A percentile compares a stretch with the other conserved stretches of the same genome.
phyloP scores from a whole-genome alignment of 2,113 vertebrate species.

The Heteronetta atricapilla region DNA sequence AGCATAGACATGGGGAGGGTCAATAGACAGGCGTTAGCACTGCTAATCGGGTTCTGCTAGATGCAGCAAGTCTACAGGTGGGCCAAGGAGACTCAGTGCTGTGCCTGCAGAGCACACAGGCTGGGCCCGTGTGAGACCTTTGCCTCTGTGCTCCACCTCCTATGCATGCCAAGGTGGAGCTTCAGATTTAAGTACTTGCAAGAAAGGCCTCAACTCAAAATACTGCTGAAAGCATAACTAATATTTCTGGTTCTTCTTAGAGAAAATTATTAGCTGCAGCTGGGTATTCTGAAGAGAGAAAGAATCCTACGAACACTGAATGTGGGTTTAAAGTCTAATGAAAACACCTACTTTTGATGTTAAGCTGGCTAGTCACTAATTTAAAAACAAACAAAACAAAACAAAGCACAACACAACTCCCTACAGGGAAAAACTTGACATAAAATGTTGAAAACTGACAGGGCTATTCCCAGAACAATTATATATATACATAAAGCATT shows the following conservation, averaged over 20 bases:
- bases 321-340: background rate
- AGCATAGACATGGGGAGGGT: accelerated
- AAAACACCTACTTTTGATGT: background rate
- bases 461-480: background rate
- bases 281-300: background rate
- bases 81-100: background rate
- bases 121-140: background rate
- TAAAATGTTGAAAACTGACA: background rate
- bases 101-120: background rate
- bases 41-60: background rate
- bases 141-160: background rate
- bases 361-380: background rate
- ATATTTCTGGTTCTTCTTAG: conserved; percentile 7
- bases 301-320: conserved; percentile 25
- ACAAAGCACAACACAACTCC: background rate
- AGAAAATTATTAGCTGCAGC: conserved; percentile 5
- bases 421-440: background rate
- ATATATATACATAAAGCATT: background rate
- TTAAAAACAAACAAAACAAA: background rate
- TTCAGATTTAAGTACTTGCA: background rate
- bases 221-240: background rate
- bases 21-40: background rate
- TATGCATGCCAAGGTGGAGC: background rate
- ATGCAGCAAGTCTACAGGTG: background rate
- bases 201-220: background rate